Percentiles rank a stretch among this genome's conserved stretches.
These are phyloP conservation scores for Liasis olivaceus DNA, from an alignment of 2,797 vertebrate genomes.

Conservation along the genomic window DNA sequence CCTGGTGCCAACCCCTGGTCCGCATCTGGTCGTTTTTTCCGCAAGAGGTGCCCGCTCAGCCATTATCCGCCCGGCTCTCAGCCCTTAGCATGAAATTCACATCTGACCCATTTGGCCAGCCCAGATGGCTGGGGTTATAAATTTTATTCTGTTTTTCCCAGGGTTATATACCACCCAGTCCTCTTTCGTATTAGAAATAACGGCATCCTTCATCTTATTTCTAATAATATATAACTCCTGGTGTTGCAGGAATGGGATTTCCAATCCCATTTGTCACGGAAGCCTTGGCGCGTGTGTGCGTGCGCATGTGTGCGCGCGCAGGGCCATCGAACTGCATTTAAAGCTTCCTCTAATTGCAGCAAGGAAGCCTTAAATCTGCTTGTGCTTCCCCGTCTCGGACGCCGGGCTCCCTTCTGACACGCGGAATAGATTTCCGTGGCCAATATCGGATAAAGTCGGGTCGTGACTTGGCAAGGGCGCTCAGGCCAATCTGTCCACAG, in stretches of 20 bases:
- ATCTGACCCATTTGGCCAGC: neutral
- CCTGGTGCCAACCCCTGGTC: neutral
- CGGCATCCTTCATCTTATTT: neutral
- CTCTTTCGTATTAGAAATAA: neutral
- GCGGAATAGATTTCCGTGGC: neutral
- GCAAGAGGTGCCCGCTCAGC: neutral
- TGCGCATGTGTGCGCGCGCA: neutral
- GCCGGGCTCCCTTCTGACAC: neutral
- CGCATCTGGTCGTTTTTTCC: accelerated
- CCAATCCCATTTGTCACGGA: neutral
- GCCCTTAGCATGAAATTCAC: neutral
- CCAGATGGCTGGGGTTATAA: neutral
- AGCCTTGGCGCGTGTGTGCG: neutral
- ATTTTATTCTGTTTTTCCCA: neutral
- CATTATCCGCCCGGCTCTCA: neutral
- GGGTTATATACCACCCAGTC: neutral
- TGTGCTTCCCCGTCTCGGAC: neutral
- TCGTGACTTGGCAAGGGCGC: neutral
- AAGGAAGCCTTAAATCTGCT: too few species aligned
- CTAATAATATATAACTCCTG: neutral
- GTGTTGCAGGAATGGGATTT: neutral
- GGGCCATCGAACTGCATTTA: neutral
- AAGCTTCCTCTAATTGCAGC: neutral
- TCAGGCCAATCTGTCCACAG: neutral
- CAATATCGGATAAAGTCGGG: neutral